Conservation (phyloP, 37 sponge, comb jelly and placozoan species). For the Beroe ovata region DNA sequence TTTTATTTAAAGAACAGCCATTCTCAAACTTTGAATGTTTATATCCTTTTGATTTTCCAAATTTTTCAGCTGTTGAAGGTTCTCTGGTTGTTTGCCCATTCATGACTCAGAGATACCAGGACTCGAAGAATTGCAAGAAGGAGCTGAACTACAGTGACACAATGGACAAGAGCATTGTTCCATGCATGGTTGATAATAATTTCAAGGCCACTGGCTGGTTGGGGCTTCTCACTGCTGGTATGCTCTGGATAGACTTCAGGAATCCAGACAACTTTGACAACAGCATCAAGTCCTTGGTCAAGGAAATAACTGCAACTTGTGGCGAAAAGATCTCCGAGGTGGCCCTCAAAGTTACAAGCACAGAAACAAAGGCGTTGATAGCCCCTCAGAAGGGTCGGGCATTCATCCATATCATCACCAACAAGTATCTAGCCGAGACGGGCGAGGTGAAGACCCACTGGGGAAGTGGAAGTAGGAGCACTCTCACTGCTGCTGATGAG, state of each 20-base stretch:
- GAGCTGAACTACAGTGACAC: conserved; percentile 51
- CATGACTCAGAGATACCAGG: conserved; percentile 51
- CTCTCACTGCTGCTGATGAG: background rate
- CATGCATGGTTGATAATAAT: conserved; percentile 18
- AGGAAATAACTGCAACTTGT: conserved; percentile 26
- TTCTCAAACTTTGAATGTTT: background rate
- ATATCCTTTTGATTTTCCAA: background rate
- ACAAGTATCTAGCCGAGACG: conserved; percentile 40
- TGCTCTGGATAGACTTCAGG: conserved; percentile 62
- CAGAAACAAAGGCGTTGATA: conserved; percentile 7
- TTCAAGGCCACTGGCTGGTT: conserved; percentile 47
- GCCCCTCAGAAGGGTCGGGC: conserved; percentile 33
- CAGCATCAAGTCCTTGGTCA: conserved; percentile 29
- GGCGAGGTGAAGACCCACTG: conserved; percentile 40
- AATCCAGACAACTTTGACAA: conserved; percentile 29
- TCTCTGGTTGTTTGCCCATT: conserved; percentile 37
- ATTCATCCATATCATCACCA: conserved; percentile 35
- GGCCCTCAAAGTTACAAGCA: conserved; percentile 26
- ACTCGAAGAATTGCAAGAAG: conserved; percentile 51
- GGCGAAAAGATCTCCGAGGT: conserved; percentile 10
- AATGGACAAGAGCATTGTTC: background rate
- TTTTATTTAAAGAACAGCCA: no score
- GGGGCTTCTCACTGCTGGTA: conserved; percentile 46
- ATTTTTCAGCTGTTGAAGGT: conserved; percentile 44
- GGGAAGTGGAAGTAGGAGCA: conserved; percentile 41